A percentile compares a stretch with the other conserved stretches of the same genome.
These are phyloP conservation scores for Eunapius fragilis DNA, from an alignment of 37 sponge, comb jelly and placozoan species.

Conservation along the genomic window DNA sequence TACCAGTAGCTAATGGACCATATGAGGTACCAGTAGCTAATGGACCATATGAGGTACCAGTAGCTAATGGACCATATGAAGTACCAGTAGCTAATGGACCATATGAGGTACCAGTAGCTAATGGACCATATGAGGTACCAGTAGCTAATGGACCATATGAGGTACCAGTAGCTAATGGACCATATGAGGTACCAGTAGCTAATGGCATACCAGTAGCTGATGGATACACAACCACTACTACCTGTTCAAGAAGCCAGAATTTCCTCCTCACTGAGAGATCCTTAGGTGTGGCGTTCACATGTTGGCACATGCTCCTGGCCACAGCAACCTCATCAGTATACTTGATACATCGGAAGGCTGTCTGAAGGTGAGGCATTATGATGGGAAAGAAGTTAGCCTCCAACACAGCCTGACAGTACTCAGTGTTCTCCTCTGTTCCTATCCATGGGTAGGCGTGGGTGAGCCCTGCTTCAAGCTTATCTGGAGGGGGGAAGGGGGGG, in stretches of 20 bases:
- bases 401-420: conserved; percentile 41
- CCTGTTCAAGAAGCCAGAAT: conserved; percentile 67
- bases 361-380: conserved; percentile 41
- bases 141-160: too few species aligned
- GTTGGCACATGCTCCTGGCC: conserved; percentile 70
- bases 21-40: too few species aligned
- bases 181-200: too few species aligned
- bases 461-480: conserved; percentile 44
- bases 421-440: conserved; percentile 18
- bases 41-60: too few species aligned
- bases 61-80: too few species aligned
- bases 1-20: too few species aligned
- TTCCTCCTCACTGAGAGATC: conserved; percentile 71
- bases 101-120: too few species aligned
- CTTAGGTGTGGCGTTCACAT: conserved; percentile 57
- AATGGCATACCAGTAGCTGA: too few species aligned
- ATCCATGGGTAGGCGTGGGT: conserved; percentile 32
- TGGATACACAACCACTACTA: too few species aligned
- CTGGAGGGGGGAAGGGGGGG: conserved; percentile 11
- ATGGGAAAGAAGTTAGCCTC: conserved; percentile 72
- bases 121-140: too few species aligned
- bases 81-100: too few species aligned
- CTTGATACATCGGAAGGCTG: conserved; percentile 62
- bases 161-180: too few species aligned
- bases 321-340: conserved; percentile 61